Evolutionary conservation across 2,797 vertebrate species (phyloP), one percentile per base, ranked within the genome.

Genomic region (Scolopax bukidnonensis): DNA sequence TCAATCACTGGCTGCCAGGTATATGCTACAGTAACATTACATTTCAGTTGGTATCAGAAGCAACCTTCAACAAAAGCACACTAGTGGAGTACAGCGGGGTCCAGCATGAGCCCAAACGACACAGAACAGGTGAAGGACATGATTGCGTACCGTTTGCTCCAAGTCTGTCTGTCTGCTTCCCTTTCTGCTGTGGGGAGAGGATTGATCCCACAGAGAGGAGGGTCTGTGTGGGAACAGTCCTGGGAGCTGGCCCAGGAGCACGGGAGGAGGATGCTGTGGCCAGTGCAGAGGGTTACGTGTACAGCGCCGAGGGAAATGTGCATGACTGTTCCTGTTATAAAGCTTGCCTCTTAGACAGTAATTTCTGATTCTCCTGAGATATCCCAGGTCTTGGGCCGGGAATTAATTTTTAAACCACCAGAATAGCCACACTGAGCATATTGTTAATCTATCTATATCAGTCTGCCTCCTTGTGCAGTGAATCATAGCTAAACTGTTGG

Each of bases 1-100:
- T 99, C 97, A 99, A 99, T 81, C 99, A 99, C 97, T 99, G 99
- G 99, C 94, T 99, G 28, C 98, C 99, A 1, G 99, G 99, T 24
- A 98, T 98, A 68, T 99, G 99, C 95, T 99, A 99, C 97, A 98
- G 98, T 32, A 98, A 99, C 97, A 98, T 99, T 95, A 99, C 99
- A 17, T 99, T 99, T 97, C 99, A 99, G 98, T 94, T 99, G 87
- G 98, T 99, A 13, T 99, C 99, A 2, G 99, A 99, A 96, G 99
- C 98, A 53, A 99, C 98, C 0, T 98, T 98, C 95, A 98, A 98
- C 97, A 99, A 98, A 98, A 99, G 95, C 41, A 98, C 98, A 0
- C 91, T 99, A 4, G 97, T 99, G 47, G 97, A 98, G 45, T 98
- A 97, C 63, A 99, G 99, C 0, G 98, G 98, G 9, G 85, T 99